Evolutionary conservation across 2,113 vertebrate species (phyloP), one percentile per base, ranked within the genome.

Genomic region (Lipophrys pholis): DNA sequence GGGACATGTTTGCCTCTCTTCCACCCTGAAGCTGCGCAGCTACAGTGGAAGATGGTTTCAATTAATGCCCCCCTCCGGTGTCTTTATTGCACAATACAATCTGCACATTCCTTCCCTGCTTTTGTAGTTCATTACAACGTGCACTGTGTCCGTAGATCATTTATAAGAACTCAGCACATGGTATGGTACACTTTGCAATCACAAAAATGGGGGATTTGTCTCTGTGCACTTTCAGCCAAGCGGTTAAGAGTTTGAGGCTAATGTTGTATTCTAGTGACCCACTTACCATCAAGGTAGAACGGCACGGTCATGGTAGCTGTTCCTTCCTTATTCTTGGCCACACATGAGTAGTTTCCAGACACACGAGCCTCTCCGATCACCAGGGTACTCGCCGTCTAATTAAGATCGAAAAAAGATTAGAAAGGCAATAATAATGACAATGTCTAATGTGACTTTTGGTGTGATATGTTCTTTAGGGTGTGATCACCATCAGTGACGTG

Each of bases 201-300:
- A 14, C 40, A 81, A 50, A 50, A 64, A 69, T 81, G 42, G n/a
- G 7, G 6, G 21, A 51, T 36, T 50, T 63, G 61, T 62, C 67
- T 74, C 41, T 17, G 17, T 60, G 62, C 39, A 71, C 58, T 15
- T 57, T 65, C 7, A 65, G 8, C 40, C 50, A 21, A 59, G 41
- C 11, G 16, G 10, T 38, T 17, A 39, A 17, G 15, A 70, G 61
- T 46, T 16, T 36, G 54, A 53, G 39, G 49, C 10, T 43, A 7
- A 48, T 56, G 49, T 52, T 11, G 55, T 30, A 16, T 54, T 65
- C 21, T 38, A 12, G 16, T 36, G 38, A 67, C 54, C 52, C 15
- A 90, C 77, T 95, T 92, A 98, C 96, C 94, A 79, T 92, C 91
- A 17, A 98, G 90, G 1, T 92, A 97, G 89, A 97, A 96, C 49